phyloP scores from a whole-genome alignment of 2,888 invertebrate species.

The Asteroscopus sphinx region DNA sequence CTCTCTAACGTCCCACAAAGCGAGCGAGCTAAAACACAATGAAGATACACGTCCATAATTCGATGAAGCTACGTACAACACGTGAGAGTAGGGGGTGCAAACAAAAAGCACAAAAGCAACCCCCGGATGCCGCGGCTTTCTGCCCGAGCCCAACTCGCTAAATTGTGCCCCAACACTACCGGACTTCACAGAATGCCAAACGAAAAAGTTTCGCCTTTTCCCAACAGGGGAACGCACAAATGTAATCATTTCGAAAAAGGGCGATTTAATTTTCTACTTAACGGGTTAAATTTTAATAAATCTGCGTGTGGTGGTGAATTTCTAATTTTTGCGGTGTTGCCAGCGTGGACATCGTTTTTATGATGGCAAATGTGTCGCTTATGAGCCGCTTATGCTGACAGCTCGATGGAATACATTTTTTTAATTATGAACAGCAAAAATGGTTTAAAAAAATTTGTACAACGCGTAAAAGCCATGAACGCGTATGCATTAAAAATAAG shows the following conservation, averaged over 20 bases:
- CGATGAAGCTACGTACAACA: conserved; percentile 29
- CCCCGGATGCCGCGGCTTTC: conserved; percentile 58
- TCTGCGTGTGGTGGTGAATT: conserved; percentile 32
- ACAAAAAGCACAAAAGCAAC: conserved; percentile 54
- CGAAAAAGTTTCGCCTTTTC: conserved; percentile 54
- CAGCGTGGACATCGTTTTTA: conserved; percentile 12
- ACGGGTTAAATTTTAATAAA: conserved; percentile 50
- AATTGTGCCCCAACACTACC: conserved; percentile 53
- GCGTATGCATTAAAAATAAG: too few species aligned
- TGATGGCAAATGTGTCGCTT: conserved; percentile 28
- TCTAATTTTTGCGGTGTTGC: conserved; percentile 28
- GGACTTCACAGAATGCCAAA: conserved; percentile 50
- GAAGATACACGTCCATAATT: conserved; percentile 35
- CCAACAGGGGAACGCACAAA: conserved; percentile 41
- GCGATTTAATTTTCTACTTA: conserved; percentile 54
- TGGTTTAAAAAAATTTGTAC: not conserved
- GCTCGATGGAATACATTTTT: conserved; percentile 4
- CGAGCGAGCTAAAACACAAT: conserved; percentile 23
- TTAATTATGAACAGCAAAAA: conserved; percentile 15
- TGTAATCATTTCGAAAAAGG: conserved; percentile 51
- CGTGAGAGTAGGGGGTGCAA: conserved; percentile 25
- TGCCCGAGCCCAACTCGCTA: conserved; percentile 44
- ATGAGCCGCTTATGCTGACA: conserved; percentile 9
- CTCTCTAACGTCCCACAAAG: not conserved
- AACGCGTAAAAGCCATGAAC: too few species aligned